Base-by-base conservation (phyloP, 2,797 vertebrate genomes). In the Benthosema pterotum region DNA sequence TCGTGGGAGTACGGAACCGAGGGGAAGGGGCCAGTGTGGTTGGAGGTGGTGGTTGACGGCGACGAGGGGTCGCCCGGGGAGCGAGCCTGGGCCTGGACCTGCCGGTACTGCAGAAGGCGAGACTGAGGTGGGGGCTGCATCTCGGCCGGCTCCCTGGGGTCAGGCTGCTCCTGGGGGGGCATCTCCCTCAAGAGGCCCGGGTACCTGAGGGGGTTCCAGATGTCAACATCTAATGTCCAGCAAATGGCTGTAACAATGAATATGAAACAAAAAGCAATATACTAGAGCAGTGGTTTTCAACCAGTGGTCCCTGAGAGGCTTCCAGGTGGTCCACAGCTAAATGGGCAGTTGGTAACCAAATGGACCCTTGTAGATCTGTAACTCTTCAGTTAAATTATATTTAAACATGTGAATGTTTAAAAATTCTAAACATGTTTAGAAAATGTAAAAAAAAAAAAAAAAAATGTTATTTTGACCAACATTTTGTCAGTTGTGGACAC, bases 81-180 rank as follows among this genome's bases (percentile, higher is more conserved):
- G 56, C 96, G 93, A 72, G 94, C 83, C 87, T 97, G 95, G 52
- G 87, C 83, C 57, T 85, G 83, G 22, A 95, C 91, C 88, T 99
- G 97, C 82, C 97, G 94, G 81, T 99, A 99, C 78, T 99, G 97
- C 80, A 99, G 92, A 80, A 99, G 95, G 71, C 97, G 96, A n/a
- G 97, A 99, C 68, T 99, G 97, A 22, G 96, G 97, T 4, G 96
- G 97, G 16, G 97, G 97, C 4, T 95, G 95, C 95, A 99, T 96
- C 64, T 99, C 97, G 8, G 90, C 69, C 3, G 91, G 79, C 64
- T 98, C 97, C 67, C 96, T 92, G 46, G 87, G 91, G 75, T 98
- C 96, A 18, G 90, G 86, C 2, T 92, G 94, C 61, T 99, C 97
- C 54, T 95, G 95, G 55, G 94, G 91, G 17, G 94, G 93, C 72